Evolutionary conservation across 1,140 invertebrate genomes (phyloP), one percentile per base, ranked within the genome.

Genomic region (Danaus melanippus): DNA sequence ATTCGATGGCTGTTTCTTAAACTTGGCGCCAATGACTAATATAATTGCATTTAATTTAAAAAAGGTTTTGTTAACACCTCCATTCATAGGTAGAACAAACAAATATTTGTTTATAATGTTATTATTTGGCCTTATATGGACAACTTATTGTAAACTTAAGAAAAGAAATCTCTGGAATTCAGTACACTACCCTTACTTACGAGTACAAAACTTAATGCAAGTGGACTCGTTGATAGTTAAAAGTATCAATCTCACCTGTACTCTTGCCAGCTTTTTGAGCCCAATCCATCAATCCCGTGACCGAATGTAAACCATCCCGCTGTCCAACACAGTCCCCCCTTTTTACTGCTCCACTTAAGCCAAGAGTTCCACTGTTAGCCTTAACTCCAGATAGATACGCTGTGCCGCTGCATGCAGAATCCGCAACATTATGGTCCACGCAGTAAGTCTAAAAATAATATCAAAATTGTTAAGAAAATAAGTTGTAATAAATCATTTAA

Each of bases 331-430:
- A 92, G 56, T 92, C 90, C 1, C 89, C 87, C 10, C 87, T 72
- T 12, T 88, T 89, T 0, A 92, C 92, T 1, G 88, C 86, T 0
- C 88, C 91, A 56, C 91, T 92, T 0, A 97, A 88, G 0, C 95
- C 95, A 3, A 96, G 79, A 0, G 92, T 94, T 10, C 90, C 92
- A 47, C 89, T 90, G 74, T 96, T 95, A 9, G 91, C 91, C 80
- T 97, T 97, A 0, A 96, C 91, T 1, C 96, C 96, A 1, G 90
- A 87, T 3, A 97, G 83, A 62, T 95, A 95, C 0, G 96, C 95
- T 0, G 95, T 97, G 3, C 88, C 84, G 4, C 93, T 93, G 53
- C 92, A 94, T 0, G 95, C 95, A 0, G 93, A 95, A 71, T 96
- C 95, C 0, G 95, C 90, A 39, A 92, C 91, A 84, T 95, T 93